Percentiles rank a stretch among this genome's conserved stretches.
Conservation (phyloP, 2,888 invertebrate species). For the Acrocyrtus sp. region DNA sequence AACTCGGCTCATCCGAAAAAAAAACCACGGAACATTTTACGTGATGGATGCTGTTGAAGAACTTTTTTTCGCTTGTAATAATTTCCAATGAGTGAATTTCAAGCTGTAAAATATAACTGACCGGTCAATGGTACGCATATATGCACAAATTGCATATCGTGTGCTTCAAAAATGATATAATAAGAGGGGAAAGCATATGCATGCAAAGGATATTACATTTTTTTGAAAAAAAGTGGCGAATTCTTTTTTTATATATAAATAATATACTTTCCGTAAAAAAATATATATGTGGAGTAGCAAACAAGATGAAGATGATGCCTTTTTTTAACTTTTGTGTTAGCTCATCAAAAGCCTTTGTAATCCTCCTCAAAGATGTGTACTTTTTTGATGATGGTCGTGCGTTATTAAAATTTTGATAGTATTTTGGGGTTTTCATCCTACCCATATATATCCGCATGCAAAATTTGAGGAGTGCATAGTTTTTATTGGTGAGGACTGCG, state of each 20-base stretch:
- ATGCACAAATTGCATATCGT: constrained; percentile 3
- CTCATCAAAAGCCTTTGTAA: too few relatives aligned
- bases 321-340: too few relatives aligned
- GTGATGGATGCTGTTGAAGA: constrained; percentile 32
- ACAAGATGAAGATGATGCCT: too few relatives aligned
- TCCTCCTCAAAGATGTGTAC: too few relatives aligned
- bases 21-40: constrained; percentile 32
- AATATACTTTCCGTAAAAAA: constrained; percentile 7
- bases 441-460: too few relatives aligned
- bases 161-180: neutral
- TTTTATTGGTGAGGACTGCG: too few relatives aligned
- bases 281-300: too few relatives aligned
- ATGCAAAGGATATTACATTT: too few relatives aligned
- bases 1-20: neutral
- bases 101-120: constrained; percentile 56
- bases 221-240: neutral
- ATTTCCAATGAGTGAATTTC: constrained; percentile 57
- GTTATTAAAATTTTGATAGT: too few relatives aligned
- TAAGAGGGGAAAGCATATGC: neutral
- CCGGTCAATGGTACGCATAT: constrained; percentile 47
- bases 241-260: neutral
- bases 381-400: too few relatives aligned
- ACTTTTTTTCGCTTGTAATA: constrained; percentile 49
- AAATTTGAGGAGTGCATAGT: too few relatives aligned
- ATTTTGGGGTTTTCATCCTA: too few relatives aligned